Evolutionary conservation across 2,888 invertebrate species (phyloP).

Genomic region (Dioctria linearis): DNA sequence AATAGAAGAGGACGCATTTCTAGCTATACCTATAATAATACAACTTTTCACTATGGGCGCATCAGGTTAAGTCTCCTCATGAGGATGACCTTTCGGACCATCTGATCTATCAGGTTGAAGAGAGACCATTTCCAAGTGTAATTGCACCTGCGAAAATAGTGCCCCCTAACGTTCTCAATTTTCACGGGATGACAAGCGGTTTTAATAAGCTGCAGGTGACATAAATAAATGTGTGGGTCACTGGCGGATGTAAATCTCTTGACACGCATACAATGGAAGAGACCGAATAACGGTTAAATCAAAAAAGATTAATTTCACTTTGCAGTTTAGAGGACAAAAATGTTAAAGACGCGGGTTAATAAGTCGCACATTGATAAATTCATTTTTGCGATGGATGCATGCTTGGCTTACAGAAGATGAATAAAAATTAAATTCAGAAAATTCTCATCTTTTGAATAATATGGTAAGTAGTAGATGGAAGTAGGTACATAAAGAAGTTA

Average conservation of each 20-base stretch:
- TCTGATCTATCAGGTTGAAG: conserved; percentile 46
- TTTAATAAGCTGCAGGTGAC: conserved; percentile 52
- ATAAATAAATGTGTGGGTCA: conserved; percentile 48
- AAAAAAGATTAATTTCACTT: conserved; percentile 10
- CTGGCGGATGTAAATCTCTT: conserved; percentile 45
- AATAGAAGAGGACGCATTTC: not conserved
- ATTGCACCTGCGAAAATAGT: conserved; percentile 46
- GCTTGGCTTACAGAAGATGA: too few relatives aligned
- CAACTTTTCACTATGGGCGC: conserved; percentile 37
- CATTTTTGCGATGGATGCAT: not conserved
- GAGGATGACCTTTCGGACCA: conserved; percentile 51
- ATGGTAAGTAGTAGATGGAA: too few relatives aligned
- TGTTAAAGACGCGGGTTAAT: conserved; percentile 21
- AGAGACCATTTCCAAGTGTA: conserved; percentile 38
- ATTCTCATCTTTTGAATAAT: too few relatives aligned
- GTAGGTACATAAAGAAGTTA: too few relatives aligned
- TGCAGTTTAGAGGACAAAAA: conserved; percentile 15
- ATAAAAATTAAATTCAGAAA: too few relatives aligned
- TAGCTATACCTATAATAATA: not conserved
- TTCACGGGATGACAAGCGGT: conserved; percentile 38
- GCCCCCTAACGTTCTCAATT: conserved; percentile 36
- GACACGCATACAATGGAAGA: conserved; percentile 36
- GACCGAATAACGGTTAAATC: conserved; percentile 34
- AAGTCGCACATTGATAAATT: conserved; percentile 19
- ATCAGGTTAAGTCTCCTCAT: conserved; percentile 4